Conservation (phyloP, 2,797 vertebrate species). For the Mionectes olivaceus region DNA sequence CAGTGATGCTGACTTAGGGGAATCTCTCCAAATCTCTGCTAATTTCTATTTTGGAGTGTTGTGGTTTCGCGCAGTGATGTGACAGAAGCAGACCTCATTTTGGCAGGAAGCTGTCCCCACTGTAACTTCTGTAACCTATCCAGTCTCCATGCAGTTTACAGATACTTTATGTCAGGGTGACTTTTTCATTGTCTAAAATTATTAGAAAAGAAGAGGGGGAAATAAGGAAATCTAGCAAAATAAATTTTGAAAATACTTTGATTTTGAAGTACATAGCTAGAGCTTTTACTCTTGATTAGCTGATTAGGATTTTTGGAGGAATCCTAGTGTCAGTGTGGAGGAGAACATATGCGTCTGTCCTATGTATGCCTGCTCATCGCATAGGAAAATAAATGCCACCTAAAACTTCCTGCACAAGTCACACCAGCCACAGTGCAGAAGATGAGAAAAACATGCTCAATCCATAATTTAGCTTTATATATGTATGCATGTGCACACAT, state of each 20-base stretch:
- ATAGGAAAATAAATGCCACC: not conserved
- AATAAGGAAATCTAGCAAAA: not conserved
- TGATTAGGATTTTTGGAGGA: slow-evolving; percentile 4
- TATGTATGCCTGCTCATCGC: not conserved
- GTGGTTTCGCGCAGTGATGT: slow-evolving; percentile 36
- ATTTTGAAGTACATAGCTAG: not conserved
- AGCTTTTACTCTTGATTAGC: slow-evolving; percentile 3
- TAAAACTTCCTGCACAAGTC: not conserved
- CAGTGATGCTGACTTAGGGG: slow-evolving; percentile 5
- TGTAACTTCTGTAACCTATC: slow-evolving; percentile 30
- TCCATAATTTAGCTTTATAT: slow-evolving; percentile 38
- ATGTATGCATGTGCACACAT: not conserved
- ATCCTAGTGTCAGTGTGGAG: not conserved
- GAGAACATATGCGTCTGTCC: not conserved
- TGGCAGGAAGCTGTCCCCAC: slow-evolving; percentile 21
- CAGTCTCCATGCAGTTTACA: not conserved
- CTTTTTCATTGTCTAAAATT: slow-evolving; percentile 22
- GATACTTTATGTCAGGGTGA: not conserved
- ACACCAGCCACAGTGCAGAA: not conserved
- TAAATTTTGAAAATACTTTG: not conserved
- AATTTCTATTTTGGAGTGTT: slow-evolving; percentile 41
- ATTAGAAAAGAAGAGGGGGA: accelerated
- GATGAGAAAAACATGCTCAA: not conserved
- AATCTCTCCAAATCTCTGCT: slow-evolving; percentile 54
- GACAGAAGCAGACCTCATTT: slow-evolving; percentile 41